A percentile compares a stretch with the other conserved stretches of the same genome.
Conservation (phyloP, 2,113 vertebrate genomes). For the Neomonachus schauinslandi region DNA sequence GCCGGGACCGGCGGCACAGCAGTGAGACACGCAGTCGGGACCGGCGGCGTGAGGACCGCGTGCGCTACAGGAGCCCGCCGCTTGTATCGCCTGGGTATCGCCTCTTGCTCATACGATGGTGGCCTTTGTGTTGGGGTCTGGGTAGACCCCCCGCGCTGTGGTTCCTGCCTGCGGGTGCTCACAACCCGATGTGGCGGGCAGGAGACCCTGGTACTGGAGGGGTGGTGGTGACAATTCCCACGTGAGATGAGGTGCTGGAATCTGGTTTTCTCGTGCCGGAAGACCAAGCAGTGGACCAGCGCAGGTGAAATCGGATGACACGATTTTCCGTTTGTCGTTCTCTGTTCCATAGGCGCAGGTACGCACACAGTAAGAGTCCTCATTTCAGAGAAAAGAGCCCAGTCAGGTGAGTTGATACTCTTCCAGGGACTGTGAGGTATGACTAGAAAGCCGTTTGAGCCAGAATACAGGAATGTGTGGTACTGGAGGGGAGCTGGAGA, state of each 20-base stretch:
- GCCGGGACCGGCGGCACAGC: constrained; percentile 68
- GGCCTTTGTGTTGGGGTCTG: not conserved
- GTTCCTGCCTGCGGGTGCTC: not conserved
- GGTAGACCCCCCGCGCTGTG: not conserved
- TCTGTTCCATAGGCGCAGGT: constrained; percentile 59
- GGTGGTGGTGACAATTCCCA: not conserved
- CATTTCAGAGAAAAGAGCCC: constrained; percentile 82
- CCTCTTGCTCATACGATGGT: constrained; percentile 6
- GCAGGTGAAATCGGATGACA: not conserved
- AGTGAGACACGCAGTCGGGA: constrained; percentile 77
- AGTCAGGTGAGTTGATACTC: constrained; percentile 71
- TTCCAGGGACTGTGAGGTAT: not conserved
- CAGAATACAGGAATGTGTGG: not conserved
- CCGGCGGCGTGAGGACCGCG: constrained; percentile 65
- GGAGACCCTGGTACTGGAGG: not conserved
- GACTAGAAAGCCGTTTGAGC: not conserved
- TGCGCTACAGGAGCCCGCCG: constrained; percentile 69
- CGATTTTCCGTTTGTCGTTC: not conserved
- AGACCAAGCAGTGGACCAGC: not conserved
- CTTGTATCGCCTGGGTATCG: constrained; percentile 75
- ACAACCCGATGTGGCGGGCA: not conserved
- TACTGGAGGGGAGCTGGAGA: not conserved
- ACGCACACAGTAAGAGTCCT: constrained; percentile 79
- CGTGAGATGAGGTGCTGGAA: not conserved
- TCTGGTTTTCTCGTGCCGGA: not conserved